Evolutionary conservation across 2,888 invertebrate species (phyloP).

Genomic region (Ormyrus pomaceus): DNA sequence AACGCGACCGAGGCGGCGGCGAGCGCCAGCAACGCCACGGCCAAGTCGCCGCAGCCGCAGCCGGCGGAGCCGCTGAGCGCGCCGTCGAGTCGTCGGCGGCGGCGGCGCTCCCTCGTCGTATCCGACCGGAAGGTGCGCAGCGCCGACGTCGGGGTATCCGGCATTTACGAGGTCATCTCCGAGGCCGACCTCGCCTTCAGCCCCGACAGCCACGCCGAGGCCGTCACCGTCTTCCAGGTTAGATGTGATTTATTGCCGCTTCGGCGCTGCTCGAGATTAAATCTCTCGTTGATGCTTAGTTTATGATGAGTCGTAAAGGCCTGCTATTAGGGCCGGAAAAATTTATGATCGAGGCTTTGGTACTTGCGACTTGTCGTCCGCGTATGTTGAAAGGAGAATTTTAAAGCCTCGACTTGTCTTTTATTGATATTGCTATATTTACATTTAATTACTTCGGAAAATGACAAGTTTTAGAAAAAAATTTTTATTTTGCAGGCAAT

Average conservation of each 20-base stretch:
- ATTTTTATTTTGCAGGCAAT: too few relatives aligned
- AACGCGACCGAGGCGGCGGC: not conserved
- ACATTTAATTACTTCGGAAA: too few relatives aligned
- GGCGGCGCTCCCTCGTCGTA: constrained; percentile 81
- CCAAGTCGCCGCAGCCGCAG: constrained; percentile 58
- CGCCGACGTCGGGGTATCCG: constrained; percentile 92
- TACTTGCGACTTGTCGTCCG: too few relatives aligned
- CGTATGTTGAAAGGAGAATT: too few relatives aligned
- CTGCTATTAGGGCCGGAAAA: too few relatives aligned
- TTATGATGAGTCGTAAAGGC: too few relatives aligned
- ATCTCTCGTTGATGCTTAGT: too few relatives aligned
- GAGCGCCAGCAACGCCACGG: not conserved
- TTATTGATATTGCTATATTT: not conserved
- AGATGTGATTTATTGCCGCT: not conserved
- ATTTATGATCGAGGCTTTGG: too few relatives aligned
- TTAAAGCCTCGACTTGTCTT: not conserved
- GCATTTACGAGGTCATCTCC: constrained; percentile 93
- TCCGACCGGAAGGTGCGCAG: constrained; percentile 86
- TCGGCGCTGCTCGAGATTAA: too few relatives aligned
- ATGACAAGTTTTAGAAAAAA: too few relatives aligned
- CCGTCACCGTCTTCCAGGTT: constrained; percentile 89
- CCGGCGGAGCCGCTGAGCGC: constrained; percentile 72
- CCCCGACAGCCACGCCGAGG: constrained; percentile 86
- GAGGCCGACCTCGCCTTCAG: constrained; percentile 94
- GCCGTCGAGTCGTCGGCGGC: constrained; percentile 77